Evolutionary conservation across 2,113 vertebrate genomes (phyloP).

Genomic region (Aspidoscelis tigris): DNA sequence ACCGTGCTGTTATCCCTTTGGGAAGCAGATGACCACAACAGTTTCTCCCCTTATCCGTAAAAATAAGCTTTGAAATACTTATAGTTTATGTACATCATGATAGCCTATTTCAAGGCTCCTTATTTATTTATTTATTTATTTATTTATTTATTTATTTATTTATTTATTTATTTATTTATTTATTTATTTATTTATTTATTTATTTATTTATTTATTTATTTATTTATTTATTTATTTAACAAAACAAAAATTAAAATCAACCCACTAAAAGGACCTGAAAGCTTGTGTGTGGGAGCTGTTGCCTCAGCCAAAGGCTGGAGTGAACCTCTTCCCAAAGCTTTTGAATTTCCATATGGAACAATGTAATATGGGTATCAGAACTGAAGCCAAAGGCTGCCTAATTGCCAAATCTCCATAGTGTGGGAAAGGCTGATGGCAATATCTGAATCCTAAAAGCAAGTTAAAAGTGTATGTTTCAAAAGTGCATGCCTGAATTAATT

Average conservation of each 20-base stretch:
- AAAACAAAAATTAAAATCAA: too few species aligned
- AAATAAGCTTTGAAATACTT: background rate
- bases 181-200: background rate
- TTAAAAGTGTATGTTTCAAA: background rate
- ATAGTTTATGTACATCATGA: background rate
- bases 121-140: too few species aligned
- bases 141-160: background rate
- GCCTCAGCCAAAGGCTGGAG: too few species aligned
- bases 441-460: background rate
- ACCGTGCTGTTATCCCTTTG: background rate
- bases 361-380: background rate
- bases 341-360: background rate
- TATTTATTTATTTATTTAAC: too few species aligned
- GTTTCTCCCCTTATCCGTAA: background rate
- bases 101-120: background rate
- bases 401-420: background rate
- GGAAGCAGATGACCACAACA: background rate
- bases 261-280: too few species aligned
- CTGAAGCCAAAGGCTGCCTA: background rate
- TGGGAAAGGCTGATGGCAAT: background rate
- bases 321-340: too few species aligned
- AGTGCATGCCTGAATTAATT: background rate
- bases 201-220: background rate
- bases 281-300: too few species aligned
- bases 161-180: background rate